Conservation (phyloP, 2,888 invertebrate species). For the Petrolisthes cinctipes region DNA sequence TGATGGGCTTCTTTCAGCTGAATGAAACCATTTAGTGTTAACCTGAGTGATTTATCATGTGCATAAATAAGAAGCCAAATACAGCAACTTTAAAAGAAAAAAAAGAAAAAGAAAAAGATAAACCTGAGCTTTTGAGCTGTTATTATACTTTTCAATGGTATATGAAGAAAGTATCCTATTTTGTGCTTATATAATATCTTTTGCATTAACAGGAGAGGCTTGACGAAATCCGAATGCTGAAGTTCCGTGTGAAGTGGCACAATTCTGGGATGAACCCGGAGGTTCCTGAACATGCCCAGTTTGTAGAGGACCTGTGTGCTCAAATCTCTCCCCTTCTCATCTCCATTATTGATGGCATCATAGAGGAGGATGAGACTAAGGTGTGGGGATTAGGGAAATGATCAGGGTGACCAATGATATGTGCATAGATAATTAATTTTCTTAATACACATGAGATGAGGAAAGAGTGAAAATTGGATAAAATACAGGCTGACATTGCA, state of each 20-base stretch:
- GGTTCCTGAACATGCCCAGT: constrained; percentile 75
- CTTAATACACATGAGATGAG: too few relatives aligned
- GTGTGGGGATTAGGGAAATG: constrained; percentile 64
- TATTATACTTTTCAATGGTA: too few relatives aligned
- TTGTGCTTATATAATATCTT: constrained; percentile 7
- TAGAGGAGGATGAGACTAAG: constrained; percentile 77
- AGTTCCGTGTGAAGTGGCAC: constrained; percentile 73
- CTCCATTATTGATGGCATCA: constrained; percentile 78
- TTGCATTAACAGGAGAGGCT: constrained; percentile 76
- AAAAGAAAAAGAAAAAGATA: too few relatives aligned
- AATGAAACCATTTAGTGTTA: background rate
- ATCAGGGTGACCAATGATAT: too few relatives aligned
- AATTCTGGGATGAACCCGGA: constrained; percentile 72
- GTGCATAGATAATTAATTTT: too few relatives aligned
- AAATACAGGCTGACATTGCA: too few relatives aligned
- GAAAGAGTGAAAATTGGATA: too few relatives aligned
- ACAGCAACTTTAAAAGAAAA: too few relatives aligned
- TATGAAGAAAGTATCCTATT: too few relatives aligned
- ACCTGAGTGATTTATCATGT: too few relatives aligned
- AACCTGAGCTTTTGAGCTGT: too few relatives aligned
- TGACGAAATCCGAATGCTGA: constrained; percentile 80
- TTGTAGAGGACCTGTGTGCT: constrained; percentile 76
- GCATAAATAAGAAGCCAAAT: too few relatives aligned
- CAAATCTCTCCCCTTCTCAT: constrained; percentile 80
- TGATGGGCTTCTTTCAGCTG: background rate